These are phyloP conservation scores for Pachypanchax playfairii DNA, from an alignment of 2,113 vertebrate species.

Conservation along the genomic window DNA sequence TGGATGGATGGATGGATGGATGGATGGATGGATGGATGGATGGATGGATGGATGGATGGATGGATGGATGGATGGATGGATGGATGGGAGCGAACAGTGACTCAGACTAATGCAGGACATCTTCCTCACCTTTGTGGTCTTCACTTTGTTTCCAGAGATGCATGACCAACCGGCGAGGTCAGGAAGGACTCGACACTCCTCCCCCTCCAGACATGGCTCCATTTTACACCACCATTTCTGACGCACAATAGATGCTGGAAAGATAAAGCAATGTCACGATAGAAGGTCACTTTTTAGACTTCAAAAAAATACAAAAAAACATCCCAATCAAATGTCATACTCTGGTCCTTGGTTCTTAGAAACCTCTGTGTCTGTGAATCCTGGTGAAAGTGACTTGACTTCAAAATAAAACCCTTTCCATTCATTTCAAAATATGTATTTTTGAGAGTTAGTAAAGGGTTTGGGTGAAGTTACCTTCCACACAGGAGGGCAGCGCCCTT, in stretches of 20 bases:
- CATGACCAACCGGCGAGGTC: slow-evolving; percentile 96
- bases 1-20: slow-evolving; percentile 3
- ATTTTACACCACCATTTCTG: slow-evolving; percentile 98
- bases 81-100: slow-evolving; percentile 2
- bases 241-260: slow-evolving; percentile 88
- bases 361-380: slow-evolving; percentile 15
- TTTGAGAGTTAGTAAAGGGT: slow-evolving; percentile 33
- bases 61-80: slow-evolving; percentile 3
- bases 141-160: slow-evolving; percentile 96
- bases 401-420: slow-evolving; percentile 34
- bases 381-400: slow-evolving; percentile 24
- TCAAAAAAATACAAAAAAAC: slow-evolving; percentile 26
- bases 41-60: slow-evolving; percentile 15
- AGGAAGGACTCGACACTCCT: slow-evolving; percentile 93
- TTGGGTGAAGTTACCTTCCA: slow-evolving; percentile 85
- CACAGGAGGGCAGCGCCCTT: slow-evolving; percentile 89
- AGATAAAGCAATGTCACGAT: slow-evolving; percentile 4
- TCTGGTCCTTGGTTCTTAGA: slow-evolving; percentile 18
- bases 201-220: slow-evolving; percentile 90
- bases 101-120: slow-evolving; percentile 15
- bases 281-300: slow-evolving; percentile 57
- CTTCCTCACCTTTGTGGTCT: slow-evolving; percentile 92
- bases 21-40: too few relatives aligned
- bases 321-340: slow-evolving; percentile 33
- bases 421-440: slow-evolving; percentile 17